Evolutionary conservation across 2,888 invertebrate species (phyloP).

Genomic region (Nasonovia ribisnigri): DNA sequence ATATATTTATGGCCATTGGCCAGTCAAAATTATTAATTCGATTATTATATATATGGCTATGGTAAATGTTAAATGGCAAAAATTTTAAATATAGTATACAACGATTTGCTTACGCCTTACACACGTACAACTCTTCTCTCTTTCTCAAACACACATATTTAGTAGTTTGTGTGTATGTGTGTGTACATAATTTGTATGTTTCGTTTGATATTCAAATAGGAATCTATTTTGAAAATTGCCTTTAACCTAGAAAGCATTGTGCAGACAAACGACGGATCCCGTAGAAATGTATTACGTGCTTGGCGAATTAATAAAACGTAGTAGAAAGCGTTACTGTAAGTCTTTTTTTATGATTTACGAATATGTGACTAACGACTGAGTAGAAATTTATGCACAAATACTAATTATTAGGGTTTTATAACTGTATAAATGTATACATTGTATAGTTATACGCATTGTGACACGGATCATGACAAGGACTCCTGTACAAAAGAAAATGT

Average conservation of each 20-base stretch:
- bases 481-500: too few species aligned
- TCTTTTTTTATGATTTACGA: not conserved
- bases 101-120: not conserved
- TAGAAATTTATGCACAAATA: not conserved
- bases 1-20: not conserved
- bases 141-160: not conserved
- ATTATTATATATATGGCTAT: not conserved
- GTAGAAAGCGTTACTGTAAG: constrained; percentile 6
- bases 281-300: not conserved
- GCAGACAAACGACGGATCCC: not conserved
- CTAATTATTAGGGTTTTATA: not conserved
- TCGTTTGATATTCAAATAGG: not conserved
- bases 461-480: too few species aligned
- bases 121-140: not conserved
- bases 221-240: constrained; percentile 3
- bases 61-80: not conserved
- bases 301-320: constrained; percentile 1
- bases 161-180: not conserved
- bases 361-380: not conserved
- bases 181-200: not conserved
- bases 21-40: not conserved
- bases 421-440: not conserved
- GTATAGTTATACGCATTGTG: too few species aligned
- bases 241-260: constrained; percentile 19
- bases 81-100: not conserved